A percentile compares a stretch with the other conserved stretches of the same genome.
phyloP scores from a whole-genome alignment of 2,797 vertebrate species.

The Sebastes vulpes region DNA sequence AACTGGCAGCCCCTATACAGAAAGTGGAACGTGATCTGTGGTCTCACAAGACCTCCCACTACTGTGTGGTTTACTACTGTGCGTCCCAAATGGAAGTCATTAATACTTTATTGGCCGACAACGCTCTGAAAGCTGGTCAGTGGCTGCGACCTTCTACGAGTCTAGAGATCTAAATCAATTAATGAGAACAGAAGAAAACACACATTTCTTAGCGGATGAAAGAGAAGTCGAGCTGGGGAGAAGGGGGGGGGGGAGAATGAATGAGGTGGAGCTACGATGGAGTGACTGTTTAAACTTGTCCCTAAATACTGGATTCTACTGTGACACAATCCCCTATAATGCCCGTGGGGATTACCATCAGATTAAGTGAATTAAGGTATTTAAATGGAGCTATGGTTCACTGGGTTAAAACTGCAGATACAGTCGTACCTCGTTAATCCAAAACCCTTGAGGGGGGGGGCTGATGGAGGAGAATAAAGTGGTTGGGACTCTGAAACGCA shows the following conservation, averaged over 20 bases:
- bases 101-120: conserved; percentile 62
- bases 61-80: conserved; percentile 33
- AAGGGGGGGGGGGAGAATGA: background rate
- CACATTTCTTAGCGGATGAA: conserved; percentile 63
- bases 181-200: conserved; percentile 38
- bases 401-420: conserved; percentile 78
- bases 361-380: conserved; percentile 84
- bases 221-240: conserved; percentile 12
- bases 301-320: conserved; percentile 68
- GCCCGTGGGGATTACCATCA: conserved; percentile 80
- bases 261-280: conserved; percentile 31
- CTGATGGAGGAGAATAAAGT: conserved; percentile 20
- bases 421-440: conserved; percentile 65
- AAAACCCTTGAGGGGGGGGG: conserved; percentile 32
- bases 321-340: conserved; percentile 80
- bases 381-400: conserved; percentile 78
- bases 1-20: conserved; percentile 38
- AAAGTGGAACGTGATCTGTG: conserved; percentile 57
- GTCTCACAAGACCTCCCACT: conserved; percentile 53
- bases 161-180: conserved; percentile 54
- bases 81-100: conserved; percentile 54
- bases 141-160: conserved; percentile 28
- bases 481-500: conserved; percentile 50
- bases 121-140: conserved; percentile 41
- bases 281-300: conserved; percentile 73